A percentile compares a stretch with the other conserved stretches of the same genome.
Conservation (phyloP, 2,888 invertebrate species). For the Eucera pruinosa region DNA sequence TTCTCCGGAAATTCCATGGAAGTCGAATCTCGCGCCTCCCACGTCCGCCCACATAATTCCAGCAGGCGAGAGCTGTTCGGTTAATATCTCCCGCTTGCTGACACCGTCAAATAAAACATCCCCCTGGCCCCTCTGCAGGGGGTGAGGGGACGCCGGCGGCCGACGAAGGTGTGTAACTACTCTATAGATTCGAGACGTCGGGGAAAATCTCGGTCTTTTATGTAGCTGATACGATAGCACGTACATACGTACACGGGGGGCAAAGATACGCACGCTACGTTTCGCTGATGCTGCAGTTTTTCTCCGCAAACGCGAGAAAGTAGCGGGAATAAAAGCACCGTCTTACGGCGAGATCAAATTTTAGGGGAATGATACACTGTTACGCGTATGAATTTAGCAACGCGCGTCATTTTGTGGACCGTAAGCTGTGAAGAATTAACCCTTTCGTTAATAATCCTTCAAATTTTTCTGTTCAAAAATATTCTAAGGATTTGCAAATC, state of each 20-base stretch:
- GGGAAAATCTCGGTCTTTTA: conserved; percentile 63
- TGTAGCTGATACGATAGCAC: conserved; percentile 31
- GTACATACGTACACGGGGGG: conserved; percentile 5
- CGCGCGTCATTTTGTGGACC: too few species aligned
- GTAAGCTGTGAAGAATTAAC: too few species aligned
- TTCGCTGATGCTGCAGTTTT: conserved; percentile 78
- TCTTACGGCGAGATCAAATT: conserved; percentile 4
- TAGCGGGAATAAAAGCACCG: neutral
- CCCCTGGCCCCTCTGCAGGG: conserved; percentile 45
- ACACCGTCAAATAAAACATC: conserved; percentile 80
- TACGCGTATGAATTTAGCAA: too few species aligned
- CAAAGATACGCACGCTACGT: conserved; percentile 66
- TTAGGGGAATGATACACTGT: neutral
- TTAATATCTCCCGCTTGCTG: conserved; percentile 80
- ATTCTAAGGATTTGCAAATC: too few species aligned
- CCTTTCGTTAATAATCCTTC: too few species aligned
- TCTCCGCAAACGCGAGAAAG: conserved; percentile 46
- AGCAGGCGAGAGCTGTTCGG: conserved; percentile 72
- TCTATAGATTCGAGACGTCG: conserved; percentile 67
- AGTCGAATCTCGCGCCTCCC: conserved; percentile 71
- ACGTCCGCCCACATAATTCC: conserved; percentile 75
- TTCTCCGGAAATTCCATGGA: conserved; percentile 76
- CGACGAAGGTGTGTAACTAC: conserved; percentile 67
- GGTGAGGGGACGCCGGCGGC: conserved; percentile 46
- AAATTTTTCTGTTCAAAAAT: too few species aligned